A percentile compares a stretch with the other conserved stretches of the same genome.
Evolutionary conservation across 2,888 invertebrate genomes (phyloP).

Genomic region (Odontomyia ornata): DNA sequence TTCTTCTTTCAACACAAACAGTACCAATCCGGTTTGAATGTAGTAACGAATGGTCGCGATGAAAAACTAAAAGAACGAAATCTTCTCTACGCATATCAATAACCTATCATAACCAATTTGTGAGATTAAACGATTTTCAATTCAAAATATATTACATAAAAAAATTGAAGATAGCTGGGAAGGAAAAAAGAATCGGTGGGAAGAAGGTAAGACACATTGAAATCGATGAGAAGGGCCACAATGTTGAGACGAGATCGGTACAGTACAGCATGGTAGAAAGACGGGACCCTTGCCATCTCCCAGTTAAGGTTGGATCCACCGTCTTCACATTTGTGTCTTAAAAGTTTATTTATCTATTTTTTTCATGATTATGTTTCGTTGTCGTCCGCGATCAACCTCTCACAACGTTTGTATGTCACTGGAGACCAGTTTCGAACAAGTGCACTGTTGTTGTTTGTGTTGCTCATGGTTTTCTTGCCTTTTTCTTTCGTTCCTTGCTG

Average conservation of each 20-base stretch:
- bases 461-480: background rate
- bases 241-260: background rate
- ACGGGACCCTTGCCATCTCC: background rate
- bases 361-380: background rate
- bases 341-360: background rate
- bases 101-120: constrained; percentile 44
- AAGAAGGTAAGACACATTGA: background rate
- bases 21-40: background rate
- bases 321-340: background rate
- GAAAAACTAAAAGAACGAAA: background rate
- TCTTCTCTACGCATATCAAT: constrained; percentile 36
- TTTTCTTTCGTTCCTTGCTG: background rate
- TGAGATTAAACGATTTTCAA: constrained; percentile 44
- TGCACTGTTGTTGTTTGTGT: background rate
- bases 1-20: no score
- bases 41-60: background rate
- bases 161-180: background rate
- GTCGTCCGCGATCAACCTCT: background rate
- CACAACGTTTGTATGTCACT: constrained; percentile 13
- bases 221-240: no score
- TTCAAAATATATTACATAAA: constrained; percentile 21
- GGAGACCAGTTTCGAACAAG: background rate
- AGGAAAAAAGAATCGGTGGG: background rate
- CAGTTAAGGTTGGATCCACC: background rate
- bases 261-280: background rate